phyloP scores from a whole-genome alignment of 2,113 vertebrate species.

The Dasyornis broadbenti region DNA sequence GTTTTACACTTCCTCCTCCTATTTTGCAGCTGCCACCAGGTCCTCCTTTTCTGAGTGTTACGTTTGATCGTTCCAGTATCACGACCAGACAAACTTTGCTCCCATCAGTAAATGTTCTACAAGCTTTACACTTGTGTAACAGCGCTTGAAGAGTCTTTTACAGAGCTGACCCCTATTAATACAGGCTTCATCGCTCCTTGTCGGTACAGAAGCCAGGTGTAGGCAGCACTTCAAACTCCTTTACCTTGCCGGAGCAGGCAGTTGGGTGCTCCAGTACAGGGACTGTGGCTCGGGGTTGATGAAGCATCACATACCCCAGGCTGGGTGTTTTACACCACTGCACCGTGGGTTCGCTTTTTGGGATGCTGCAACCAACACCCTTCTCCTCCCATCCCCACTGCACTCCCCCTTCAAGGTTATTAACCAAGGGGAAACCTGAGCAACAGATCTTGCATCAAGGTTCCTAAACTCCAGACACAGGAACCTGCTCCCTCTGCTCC shows the following conservation, averaged over 20 bases:
- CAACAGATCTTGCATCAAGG: background rate
- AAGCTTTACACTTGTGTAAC: background rate
- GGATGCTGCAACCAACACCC: background rate
- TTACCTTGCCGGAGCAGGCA: background rate
- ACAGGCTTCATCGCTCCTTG: background rate
- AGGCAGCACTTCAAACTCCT: background rate
- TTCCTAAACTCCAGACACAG: background rate
- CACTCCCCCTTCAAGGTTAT: accelerated
- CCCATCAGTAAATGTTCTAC: background rate
- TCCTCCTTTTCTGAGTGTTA: background rate
- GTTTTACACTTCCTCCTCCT: background rate
- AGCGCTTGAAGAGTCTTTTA: background rate
- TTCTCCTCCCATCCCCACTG: background rate
- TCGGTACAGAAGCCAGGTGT: background rate
- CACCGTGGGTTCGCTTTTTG: accelerated
- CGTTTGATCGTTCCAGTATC: background rate
- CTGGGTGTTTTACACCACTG: background rate
- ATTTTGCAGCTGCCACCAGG: background rate
- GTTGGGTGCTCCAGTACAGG: accelerated
- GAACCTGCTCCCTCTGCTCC: background rate
- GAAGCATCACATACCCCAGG: accelerated
- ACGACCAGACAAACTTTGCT: background rate
- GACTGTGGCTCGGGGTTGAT: accelerated
- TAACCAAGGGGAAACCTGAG: background rate
- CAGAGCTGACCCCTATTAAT: background rate